phyloP scores from a whole-genome alignment of 30 jellyfish, hydroid and myxozoan genomes.

The Catostylus mosaicus region DNA sequence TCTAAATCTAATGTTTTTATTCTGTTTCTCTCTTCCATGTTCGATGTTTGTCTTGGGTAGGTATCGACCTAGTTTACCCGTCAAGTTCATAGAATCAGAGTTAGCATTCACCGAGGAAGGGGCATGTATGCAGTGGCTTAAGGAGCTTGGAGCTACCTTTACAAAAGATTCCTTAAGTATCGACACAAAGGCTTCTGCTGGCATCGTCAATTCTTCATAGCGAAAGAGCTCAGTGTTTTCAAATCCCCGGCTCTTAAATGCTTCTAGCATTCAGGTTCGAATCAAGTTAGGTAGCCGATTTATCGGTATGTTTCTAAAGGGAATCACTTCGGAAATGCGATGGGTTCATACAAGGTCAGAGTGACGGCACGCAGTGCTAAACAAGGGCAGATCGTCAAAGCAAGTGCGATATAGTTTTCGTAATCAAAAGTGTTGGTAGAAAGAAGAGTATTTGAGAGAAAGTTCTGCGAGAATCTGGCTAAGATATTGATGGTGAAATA shows the following conservation, averaged over 20 bases:
- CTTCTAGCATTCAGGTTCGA: conserved; percentile 48
- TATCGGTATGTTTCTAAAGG: neutral
- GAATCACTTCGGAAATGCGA: conserved; percentile 1
- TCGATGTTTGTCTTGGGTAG: conserved; percentile 85
- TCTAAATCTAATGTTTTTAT: conserved; percentile 27
- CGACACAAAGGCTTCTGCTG: conserved; percentile 93
- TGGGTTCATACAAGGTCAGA: neutral
- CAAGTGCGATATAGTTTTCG: neutral
- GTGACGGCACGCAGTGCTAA: neutral
- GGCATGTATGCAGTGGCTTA: conserved; percentile 88
- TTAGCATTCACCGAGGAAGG: conserved; percentile 91
- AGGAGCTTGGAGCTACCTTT: conserved; percentile 86
- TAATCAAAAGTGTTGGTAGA: conserved; percentile 2
- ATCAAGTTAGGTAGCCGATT: conserved; percentile 33
- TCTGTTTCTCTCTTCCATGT: conserved; percentile 66
- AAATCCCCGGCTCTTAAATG: conserved; percentile 40
- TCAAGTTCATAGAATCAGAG: conserved; percentile 83
- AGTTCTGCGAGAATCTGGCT: neutral
- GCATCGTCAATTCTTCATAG: conserved; percentile 66
- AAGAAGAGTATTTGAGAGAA: conserved; percentile 13
- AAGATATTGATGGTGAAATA: conserved; percentile 4
- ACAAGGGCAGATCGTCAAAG: conserved; percentile 1
- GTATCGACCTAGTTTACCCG: conserved; percentile 97
- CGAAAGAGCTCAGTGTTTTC: conserved; percentile 31
- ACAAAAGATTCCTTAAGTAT: conserved; percentile 74